phyloP scores from a whole-genome alignment of 2,113 vertebrate species.

The Ranitomeya imitator region DNA sequence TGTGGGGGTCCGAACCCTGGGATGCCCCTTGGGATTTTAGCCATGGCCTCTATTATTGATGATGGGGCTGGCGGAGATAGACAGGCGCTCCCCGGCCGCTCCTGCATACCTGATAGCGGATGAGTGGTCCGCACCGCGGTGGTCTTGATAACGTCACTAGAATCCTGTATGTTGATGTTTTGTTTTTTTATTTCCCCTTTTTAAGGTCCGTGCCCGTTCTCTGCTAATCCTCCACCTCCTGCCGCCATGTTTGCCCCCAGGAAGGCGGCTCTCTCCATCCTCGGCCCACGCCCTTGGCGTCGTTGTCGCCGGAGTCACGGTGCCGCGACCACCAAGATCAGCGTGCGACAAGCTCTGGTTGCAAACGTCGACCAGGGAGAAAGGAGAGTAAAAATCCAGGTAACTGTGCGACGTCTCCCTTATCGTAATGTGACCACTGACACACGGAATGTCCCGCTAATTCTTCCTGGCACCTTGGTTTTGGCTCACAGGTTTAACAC shows the following conservation, averaged over 20 bases:
- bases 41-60: too few relatives aligned
- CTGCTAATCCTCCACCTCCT: not conserved
- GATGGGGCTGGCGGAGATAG: too few relatives aligned
- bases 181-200: not conserved
- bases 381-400: slow-evolving; percentile 23
- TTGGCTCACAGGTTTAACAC: not conserved
- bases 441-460: not conserved
- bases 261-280: not conserved
- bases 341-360: slow-evolving; percentile 18
- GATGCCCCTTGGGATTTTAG: too few relatives aligned
- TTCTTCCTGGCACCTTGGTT: not conserved
- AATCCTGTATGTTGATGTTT: too few relatives aligned
- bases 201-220: not conserved
- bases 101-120: too few relatives aligned
- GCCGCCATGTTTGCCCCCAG: slow-evolving; percentile 20
- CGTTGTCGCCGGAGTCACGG: not conserved
- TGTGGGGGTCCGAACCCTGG: too few relatives aligned
- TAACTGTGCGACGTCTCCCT: not conserved
- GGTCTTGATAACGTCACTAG: too few relatives aligned
- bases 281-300: not conserved
- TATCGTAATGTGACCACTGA: not conserved
- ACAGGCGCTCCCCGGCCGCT: too few relatives aligned
- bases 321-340: not conserved
- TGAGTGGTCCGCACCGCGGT: too few relatives aligned
- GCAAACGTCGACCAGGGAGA: not conserved